Base-by-base conservation (phyloP, 2,888 invertebrate genomes). In the Trimorus sp. region DNA sequence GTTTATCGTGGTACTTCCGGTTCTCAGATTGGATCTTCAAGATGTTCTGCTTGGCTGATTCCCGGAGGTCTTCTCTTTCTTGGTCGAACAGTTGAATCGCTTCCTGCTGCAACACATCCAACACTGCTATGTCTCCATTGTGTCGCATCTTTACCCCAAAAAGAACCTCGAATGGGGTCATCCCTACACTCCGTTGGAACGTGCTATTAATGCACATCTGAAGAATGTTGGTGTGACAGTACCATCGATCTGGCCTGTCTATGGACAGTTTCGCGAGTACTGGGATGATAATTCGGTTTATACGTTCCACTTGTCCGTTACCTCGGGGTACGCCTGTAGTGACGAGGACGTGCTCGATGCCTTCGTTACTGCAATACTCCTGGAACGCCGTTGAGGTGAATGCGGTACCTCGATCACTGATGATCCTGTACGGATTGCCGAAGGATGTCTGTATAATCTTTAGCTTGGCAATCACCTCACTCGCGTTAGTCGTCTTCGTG, bases 141-240 rank as follows among this genome's bases (percentile, higher is more conserved):
- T 42, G 59, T 15, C 59, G 59, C 59, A 59, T 42, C 42, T 59
- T 59, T 5, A 59, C 59, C 3, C 59, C 42, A 16, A 59, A 42
- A n/a, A 59, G 15, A 3, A 26, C 59, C n/a, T 59, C 15, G 36
- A 59, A 59, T 8, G 59, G 59, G 15, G 7, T 42, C 59, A 59
- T 59, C 9, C 15, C 59, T 0, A 59, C 36, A 42, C 59, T 59
- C 11, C 59, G 14, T 16, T 59, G 59, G 42, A 59, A 59, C 0
- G 42, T 59, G 38, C 59, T 59, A 14, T 42, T 59, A 6, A 59
- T 0, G 15, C 59, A 59, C 59, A 59, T 59, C 42, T 59, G 59
- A 1, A 59, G 14, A 38, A 42, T 11, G 14, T 42, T 42, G 5
- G 36, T 26, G 14, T 59, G 16, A 16, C 42, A 38, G 15, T 59